Evolutionary conservation across 2,113 vertebrate genomes (phyloP).

Genomic region (Callospermophilus lateralis): DNA sequence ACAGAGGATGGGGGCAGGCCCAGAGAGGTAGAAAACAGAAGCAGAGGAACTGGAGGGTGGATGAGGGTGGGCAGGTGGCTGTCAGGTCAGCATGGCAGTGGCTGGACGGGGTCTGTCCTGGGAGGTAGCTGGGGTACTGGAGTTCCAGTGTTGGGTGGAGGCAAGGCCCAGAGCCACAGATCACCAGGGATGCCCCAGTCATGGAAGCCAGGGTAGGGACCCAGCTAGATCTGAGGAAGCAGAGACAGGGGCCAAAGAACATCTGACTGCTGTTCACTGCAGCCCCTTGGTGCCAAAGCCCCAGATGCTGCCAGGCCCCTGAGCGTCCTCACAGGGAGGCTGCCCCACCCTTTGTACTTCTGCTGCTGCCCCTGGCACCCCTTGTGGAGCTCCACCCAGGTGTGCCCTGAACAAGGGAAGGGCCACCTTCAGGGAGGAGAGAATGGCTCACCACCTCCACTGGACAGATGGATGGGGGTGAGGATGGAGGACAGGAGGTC

Average conservation of each 20-base stretch:
- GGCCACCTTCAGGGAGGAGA: background rate
- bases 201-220: background rate
- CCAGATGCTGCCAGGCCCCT: background rate
- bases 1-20: background rate
- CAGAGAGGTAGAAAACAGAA: slow-evolving; percentile 79
- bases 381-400: background rate
- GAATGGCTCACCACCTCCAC: background rate
- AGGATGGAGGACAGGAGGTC: background rate
- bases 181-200: background rate
- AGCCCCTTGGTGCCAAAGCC: background rate
- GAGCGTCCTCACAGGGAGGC: background rate
- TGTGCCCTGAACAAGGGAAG: background rate
- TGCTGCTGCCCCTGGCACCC: background rate
- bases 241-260: background rate
- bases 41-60: background rate
- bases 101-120: slow-evolving; percentile 66
- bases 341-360: slow-evolving; percentile 46
- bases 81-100: slow-evolving; percentile 45
- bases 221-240: background rate
- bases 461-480: background rate
- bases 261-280: background rate
- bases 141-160: slow-evolving; percentile 73
- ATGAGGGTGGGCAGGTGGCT: background rate
- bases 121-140: slow-evolving; percentile 79
- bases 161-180: slow-evolving; percentile 36